Percentiles rank a stretch among this genome's conserved stretches.
Evolutionary conservation across 53 echinoderm and acorn worm species (phyloP).

Genomic region (Zoroaster sp.): DNA sequence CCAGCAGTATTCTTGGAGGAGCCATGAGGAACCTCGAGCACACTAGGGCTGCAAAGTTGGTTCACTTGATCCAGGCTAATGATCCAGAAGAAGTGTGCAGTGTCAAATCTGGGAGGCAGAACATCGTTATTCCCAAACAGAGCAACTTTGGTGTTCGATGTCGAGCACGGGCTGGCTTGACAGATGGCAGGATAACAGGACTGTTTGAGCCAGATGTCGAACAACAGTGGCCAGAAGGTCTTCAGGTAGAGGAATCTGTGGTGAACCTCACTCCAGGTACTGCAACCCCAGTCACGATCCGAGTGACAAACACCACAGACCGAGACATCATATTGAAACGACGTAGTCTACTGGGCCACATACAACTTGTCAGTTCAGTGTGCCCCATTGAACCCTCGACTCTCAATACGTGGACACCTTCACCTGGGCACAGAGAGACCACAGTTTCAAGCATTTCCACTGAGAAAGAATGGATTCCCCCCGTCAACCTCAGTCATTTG

Average conservation of each 20-base stretch:
- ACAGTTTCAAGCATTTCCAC: not conserved
- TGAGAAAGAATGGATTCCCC: not conserved
- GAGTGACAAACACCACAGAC: constrained; percentile 26
- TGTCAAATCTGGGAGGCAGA: too few relatives aligned
- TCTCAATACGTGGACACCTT: not conserved
- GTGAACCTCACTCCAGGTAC: not conserved
- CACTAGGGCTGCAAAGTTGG: too few relatives aligned
- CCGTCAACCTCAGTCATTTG: constrained; percentile 4
- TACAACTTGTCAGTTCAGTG: not conserved
- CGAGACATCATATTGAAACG: constrained; percentile 26
- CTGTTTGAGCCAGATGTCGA: constrained; percentile 26
- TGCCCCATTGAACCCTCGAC: too few relatives aligned
- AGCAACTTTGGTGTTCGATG: too few relatives aligned
- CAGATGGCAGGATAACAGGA: not conserved
- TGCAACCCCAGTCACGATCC: not conserved
- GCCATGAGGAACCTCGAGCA: too few relatives aligned
- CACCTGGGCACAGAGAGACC: not conserved
- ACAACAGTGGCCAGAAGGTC: constrained; percentile 7
- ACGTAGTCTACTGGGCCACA: constrained; percentile 5
- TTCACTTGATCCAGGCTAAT: too few relatives aligned
- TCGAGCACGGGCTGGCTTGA: too few relatives aligned
- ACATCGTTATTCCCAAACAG: too few relatives aligned
- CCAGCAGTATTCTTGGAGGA: too few relatives aligned
- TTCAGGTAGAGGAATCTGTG: too few relatives aligned
- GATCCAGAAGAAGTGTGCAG: too few relatives aligned